Evolutionary conservation across 2,888 invertebrate genomes (phyloP).

Genomic region (Mellilla xanthometata): DNA sequence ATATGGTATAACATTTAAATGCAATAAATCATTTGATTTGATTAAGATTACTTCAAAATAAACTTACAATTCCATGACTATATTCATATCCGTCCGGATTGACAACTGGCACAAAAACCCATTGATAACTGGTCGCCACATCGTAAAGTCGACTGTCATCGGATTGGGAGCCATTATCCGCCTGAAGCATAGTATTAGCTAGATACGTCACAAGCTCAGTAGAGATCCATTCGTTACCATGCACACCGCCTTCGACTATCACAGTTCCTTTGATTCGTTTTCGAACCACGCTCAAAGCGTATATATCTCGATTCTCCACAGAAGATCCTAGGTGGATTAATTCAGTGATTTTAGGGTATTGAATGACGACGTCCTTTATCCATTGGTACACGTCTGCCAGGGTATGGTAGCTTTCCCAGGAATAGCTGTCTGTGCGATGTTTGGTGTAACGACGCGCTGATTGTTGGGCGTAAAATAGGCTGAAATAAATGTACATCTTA

Average conservation of each 20-base stretch:
- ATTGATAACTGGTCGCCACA: conserved; percentile 78
- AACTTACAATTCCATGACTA: conserved; percentile 36
- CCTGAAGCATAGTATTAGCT: conserved; percentile 70
- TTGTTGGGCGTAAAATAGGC: too few species aligned
- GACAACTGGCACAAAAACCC: conserved; percentile 86
- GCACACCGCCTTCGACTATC: conserved; percentile 84
- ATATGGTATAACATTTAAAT: too few species aligned
- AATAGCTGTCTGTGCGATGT: conserved; percentile 38
- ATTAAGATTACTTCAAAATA: too few species aligned
- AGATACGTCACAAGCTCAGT: conserved; percentile 84
- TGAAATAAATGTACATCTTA: too few species aligned
- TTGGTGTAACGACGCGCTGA: conserved; percentile 37
- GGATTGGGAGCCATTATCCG: conserved; percentile 46
- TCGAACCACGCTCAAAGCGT: conserved; percentile 42
- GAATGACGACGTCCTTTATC: conserved; percentile 69
- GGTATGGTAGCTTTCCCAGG: conserved; percentile 82
- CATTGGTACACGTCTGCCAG: conserved; percentile 83
- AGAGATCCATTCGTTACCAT: conserved; percentile 89
- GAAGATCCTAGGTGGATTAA: conserved; percentile 61
- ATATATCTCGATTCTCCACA: conserved; percentile 66
- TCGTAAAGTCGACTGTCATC: conserved; percentile 48
- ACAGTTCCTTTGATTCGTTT: conserved; percentile 57
- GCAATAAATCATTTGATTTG: too few species aligned
- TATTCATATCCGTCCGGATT: conserved; percentile 84
- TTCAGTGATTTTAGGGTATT: conserved; percentile 62